Evolutionary conservation across 2,797 vertebrate genomes (phyloP).

Genomic region (Tiaroga cobitis): DNA sequence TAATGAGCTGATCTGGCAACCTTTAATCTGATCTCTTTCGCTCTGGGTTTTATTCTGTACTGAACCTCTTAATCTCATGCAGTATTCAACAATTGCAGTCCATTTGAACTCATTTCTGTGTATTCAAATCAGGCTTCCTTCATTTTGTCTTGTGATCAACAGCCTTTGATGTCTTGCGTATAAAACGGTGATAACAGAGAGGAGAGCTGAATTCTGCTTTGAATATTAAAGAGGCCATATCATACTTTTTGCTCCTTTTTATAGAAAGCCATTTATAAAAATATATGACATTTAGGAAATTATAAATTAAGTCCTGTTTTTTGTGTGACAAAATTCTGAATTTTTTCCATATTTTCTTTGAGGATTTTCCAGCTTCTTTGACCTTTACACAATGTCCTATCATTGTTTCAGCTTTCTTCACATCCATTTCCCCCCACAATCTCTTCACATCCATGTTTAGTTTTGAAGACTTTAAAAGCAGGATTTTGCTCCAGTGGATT

Average conservation of each 20-base stretch:
- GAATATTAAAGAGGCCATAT: neutral
- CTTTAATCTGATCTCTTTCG: slow-evolving; percentile 20
- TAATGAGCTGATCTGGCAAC: slow-evolving; percentile 42
- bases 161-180: slow-evolving; percentile 16
- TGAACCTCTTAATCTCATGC: slow-evolving; percentile 24
- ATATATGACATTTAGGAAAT: no score
- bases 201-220: neutral
- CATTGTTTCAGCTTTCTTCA: neutral
- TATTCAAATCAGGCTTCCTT: slow-evolving; percentile 39
- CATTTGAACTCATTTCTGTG: slow-evolving; percentile 32
- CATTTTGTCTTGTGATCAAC: slow-evolving; percentile 26
- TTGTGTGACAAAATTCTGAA: neutral
- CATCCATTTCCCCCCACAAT: neutral
- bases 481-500: neutral
- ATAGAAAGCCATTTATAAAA: no score
- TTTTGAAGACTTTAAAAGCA: neutral
- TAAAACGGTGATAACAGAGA: neutral
- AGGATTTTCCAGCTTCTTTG: neutral
- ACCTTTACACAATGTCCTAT: no score
- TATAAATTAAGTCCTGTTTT: neutral
- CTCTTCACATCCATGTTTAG: neutral
- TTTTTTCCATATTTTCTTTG: neutral
- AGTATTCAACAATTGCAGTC: slow-evolving; percentile 17
- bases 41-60: slow-evolving; percentile 7
- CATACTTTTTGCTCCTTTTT: neutral